Percentiles rank a stretch among this genome's conserved stretches.
Conservation (phyloP, 2,113 vertebrate species). For the Erpornis zantholeuca region DNA sequence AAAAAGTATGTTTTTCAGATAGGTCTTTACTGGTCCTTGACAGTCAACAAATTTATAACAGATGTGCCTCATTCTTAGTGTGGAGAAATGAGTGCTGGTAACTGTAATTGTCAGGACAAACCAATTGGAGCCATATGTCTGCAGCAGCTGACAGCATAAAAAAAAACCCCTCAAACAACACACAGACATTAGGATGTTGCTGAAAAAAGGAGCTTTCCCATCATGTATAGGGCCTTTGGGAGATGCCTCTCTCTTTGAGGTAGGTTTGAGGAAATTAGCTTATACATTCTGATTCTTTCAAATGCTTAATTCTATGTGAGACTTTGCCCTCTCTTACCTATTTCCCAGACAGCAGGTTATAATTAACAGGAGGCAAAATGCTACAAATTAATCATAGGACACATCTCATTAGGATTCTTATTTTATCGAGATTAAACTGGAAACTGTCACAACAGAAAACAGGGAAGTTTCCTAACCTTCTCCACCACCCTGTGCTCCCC, state of each 20-base stretch:
- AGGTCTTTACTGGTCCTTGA: slow-evolving; percentile 74
- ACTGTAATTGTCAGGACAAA: slow-evolving; percentile 59
- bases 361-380: slow-evolving; percentile 38
- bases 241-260: not conserved
- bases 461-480: not conserved
- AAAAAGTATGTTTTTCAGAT: slow-evolving; percentile 24
- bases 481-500: not conserved
- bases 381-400: slow-evolving; percentile 42
- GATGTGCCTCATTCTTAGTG: slow-evolving; percentile 75
- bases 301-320: not conserved
- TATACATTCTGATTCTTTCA: slow-evolving; percentile 13
- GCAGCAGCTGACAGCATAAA: slow-evolving; percentile 58
- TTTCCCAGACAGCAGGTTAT: not conserved
- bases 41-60: slow-evolving; percentile 79
- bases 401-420: slow-evolving; percentile 1
- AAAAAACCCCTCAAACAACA: slow-evolving; percentile 36
- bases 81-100: slow-evolving; percentile 69
- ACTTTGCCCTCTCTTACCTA: not conserved
- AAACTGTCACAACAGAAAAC: not conserved
- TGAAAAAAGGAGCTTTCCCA: slow-evolving; percentile 25
- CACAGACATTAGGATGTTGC: not conserved
- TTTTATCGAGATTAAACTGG: not conserved
- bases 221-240: not conserved
- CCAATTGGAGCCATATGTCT: slow-evolving; percentile 66
- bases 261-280: not conserved